A percentile compares a stretch with the other conserved stretches of the same genome.
Conservation (phyloP, 2,797 vertebrate species). For the Liparis tanakae region DNA sequence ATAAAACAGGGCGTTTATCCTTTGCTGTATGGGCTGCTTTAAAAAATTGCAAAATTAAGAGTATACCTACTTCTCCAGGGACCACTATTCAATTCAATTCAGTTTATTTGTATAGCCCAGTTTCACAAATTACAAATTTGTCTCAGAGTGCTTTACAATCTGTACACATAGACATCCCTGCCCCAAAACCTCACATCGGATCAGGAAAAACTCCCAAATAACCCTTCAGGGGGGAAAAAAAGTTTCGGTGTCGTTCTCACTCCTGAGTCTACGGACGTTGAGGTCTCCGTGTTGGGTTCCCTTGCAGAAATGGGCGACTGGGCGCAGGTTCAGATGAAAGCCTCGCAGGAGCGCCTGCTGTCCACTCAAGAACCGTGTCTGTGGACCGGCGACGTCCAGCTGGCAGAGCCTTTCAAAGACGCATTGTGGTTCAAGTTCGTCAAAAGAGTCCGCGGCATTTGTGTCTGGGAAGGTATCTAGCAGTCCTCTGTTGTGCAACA, state of each 20-base stretch:
- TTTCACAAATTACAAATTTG: no score
- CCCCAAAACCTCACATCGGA: no score
- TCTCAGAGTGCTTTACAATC: no score
- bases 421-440: conserved; percentile 94
- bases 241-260: conserved; percentile 90
- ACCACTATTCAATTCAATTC: no score
- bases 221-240: no score
- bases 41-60: no score
- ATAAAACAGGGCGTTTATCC: no score
- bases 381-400: conserved; percentile 86
- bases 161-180: no score
- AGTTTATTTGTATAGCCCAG: no score
- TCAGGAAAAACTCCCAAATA: no score
- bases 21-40: no score
- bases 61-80: no score
- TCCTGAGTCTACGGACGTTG: conserved; percentile 76
- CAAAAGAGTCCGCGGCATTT: conserved; percentile 78
- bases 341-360: conserved; percentile 65
- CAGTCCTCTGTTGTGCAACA: accelerated
- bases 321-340: conserved; percentile 84
- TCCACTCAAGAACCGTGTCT: conserved; percentile 86
- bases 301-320: conserved; percentile 90
- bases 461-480: conserved; percentile 90
- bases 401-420: conserved; percentile 77
- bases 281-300: conserved; percentile 87